Base-by-base conservation (phyloP, 1,140 invertebrate genomes). In the Trichomalopsis sarcophagae region DNA sequence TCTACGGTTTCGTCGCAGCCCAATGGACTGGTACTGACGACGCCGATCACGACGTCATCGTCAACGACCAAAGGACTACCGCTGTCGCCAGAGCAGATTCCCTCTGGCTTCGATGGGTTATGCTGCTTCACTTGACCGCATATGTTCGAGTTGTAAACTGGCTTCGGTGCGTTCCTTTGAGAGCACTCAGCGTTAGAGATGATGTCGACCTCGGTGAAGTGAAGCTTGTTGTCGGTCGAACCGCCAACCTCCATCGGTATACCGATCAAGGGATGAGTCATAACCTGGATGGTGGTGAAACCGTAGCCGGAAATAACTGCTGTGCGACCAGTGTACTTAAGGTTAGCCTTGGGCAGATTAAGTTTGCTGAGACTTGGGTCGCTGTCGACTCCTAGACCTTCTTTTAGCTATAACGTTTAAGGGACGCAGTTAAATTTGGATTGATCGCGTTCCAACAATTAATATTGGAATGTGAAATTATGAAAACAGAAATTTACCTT, bases 41-140 rank as follows among this genome's bases (percentile, higher is more conserved):
- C 13, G 33, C 81, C 81, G 33, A 81, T 81, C 2, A 69, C 30
- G 21, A 36, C 17, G 14, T 71, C 23, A 7, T n/a, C 55, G 21
- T 69, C 77, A 7, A 23, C 1, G 2, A 79, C 77, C 2, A 79
- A 17, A 9, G 77, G 77, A 79, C 50, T 50, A 79, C 77, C 77
- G 23, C 77, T 79, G 14, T 79, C 77, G 14, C 77, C 77, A 17
- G 71, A 74, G 33, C 71, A 74, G 33, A 74, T 27, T 33, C 71
- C 71, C 33, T 74, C 71, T 7, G 33, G 0, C 11, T 14, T 36
- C 6, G 9, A 9, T 3, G 2, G 0, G 2, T 11, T 9, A 7
- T 14, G 71, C 33, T 74, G 71, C 1, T 33, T 11, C 7, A 36
- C 30, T 13, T 17, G 10, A 13, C n/a, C 71, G 14, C 71, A 74